Evolutionary conservation across 2,797 vertebrate genomes (phyloP), one percentile per base, ranked within the genome.

Genomic region (Halcyon leucocephala): DNA sequence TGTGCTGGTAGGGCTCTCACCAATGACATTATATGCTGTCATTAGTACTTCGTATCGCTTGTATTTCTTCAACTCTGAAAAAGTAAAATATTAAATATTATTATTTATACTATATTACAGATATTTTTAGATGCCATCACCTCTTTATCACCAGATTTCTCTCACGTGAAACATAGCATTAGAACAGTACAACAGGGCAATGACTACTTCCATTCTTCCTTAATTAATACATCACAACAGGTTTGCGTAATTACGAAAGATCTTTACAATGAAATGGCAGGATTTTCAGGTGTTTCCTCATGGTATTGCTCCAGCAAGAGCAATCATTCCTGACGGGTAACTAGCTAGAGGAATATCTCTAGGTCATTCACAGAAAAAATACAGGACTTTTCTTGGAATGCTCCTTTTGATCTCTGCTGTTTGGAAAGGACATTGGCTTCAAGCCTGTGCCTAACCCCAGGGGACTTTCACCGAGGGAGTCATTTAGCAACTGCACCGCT

Each of bases 21-120:
- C 99, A 2, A 99, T 97, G 64, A 99, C 97, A 46, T 99, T 99
- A 95, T 99, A 99, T 54, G 99, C 99, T 0, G 99, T 99, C 98
- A 99, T 98, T 17, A 98, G 94, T 33, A 99, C 98, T 97, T 99
- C 99, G 20, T 99, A 99, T 87, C 98, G 98, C 86, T 98, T 98
- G 97, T 99, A 99, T 93, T 99, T 99, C 97, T 98, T 99, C 60
- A 99, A 96, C 72, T 99, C 99, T 99, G 94, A 49, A 94, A 93
- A 95, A 39, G 42, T 12, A 91, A 88, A 93, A 87, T 67, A 70
- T n/a, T 18, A 19, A 22, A 37, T 7, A 21, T 39, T 49, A 62
- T 66, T 20, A 57, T 52, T 92, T 60, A 71, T 46, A 29, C 10
- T 8, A 2, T 22, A 39, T 31, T 58, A 71, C 31, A 58, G 35